phyloP scores from a whole-genome alignment of 2,113 vertebrate species.

The Pseudorasbora parva region DNA sequence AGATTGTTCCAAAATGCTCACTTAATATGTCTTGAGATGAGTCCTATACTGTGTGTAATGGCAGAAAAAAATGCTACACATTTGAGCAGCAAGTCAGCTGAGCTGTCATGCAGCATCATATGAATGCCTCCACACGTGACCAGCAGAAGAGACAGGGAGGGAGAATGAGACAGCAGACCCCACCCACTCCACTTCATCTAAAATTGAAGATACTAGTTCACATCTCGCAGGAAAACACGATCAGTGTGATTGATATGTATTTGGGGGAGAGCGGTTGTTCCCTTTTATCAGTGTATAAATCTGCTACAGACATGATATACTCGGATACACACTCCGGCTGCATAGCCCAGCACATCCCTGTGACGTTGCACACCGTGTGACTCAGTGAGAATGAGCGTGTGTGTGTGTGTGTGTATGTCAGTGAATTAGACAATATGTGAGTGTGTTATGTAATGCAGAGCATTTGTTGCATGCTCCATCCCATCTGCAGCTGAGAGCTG shows the following conservation, averaged over 20 bases:
- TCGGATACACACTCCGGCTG: neutral
- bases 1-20: neutral
- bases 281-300: neutral
- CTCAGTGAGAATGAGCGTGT: slow-evolving; percentile 1
- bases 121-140: slow-evolving; percentile 8
- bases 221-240: slow-evolving; percentile 10
- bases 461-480: slow-evolving; percentile 19
- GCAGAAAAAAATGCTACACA: neutral
- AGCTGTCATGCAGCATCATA: slow-evolving; percentile 15
- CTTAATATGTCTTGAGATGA: neutral
- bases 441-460: slow-evolving; percentile 49
- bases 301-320: neutral
- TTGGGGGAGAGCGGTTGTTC: neutral
- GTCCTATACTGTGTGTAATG: neutral
- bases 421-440: slow-evolving; percentile 16
- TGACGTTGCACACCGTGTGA: neutral
- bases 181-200: neutral
- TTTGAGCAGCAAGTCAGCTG: slow-evolving; percentile 3
- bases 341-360: slow-evolving; percentile 4
- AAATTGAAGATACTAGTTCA: neutral
- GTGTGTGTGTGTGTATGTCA: neutral
- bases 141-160: neutral
- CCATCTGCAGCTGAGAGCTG: slow-evolving; percentile 32
- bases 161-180: neutral
- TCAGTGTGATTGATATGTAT: neutral